Evolutionary conservation across 1,140 invertebrate species (phyloP), one percentile per base, ranked within the genome.

Genomic region (Pogonomyrmex barbatus): DNA sequence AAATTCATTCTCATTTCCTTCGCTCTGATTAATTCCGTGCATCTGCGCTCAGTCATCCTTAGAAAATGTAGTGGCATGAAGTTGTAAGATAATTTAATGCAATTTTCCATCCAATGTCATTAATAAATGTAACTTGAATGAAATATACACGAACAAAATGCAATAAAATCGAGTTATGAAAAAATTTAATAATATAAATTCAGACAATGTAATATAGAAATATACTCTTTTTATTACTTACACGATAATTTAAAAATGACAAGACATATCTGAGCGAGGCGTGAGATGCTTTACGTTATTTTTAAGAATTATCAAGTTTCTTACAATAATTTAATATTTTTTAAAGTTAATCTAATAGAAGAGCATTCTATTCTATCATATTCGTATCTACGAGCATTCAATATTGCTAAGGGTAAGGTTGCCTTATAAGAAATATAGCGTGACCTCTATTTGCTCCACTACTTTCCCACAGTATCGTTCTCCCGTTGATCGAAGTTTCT

Each of bases 391-490:
- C 8, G 17, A 73, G n/a, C 45, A 33, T 60, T 75, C 68, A 39
- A 83, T 75, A 60, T 83, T 60, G 42, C 17, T 8, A 33, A 45
- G 9, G 65, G 45, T 79, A 60, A 47, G 42, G 10, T 73, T 73
- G 42, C 17, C 45, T 62, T 30, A 30, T 30, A 56, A 12, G 68
- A 47, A 73, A 73, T 82, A 60, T 58, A 82, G 67, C 17, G 10
- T 73, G 79, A 75, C 79, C 79, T 67, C 79, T 83, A 73, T 73
- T 73, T 75, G 79, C 68, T 83, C 54, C 36, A 39, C 10, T 45
- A 52, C 50, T 14, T 71, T 58, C 10, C 5, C 39, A 10, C 30
- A 36, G 42, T 83, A 60, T 73, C 68, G 54, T 83, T 73, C 54
- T 73, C 6, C 30, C 56, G 10, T 17, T 60, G 54, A 83, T 83